Conservation (phyloP, 1,140 invertebrate species). For the Oncopodura yosiiana region DNA sequence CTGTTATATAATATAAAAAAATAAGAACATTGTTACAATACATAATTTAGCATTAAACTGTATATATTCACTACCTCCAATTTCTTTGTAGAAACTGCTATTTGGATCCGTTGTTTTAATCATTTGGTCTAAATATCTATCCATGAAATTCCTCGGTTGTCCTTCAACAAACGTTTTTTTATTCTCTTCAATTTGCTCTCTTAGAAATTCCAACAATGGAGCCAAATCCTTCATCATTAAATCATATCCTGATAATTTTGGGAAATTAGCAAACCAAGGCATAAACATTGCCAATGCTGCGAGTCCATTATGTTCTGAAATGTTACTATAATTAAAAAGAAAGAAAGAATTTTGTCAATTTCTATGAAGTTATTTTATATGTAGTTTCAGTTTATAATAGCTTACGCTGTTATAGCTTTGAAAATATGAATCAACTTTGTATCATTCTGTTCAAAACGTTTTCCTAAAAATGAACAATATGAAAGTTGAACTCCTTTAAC, state of each 20-base stretch:
- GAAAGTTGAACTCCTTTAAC: background rate
- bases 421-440: constrained; percentile 4
- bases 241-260: constrained; percentile 13
- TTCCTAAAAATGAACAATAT: background rate
- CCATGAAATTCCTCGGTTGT: constrained; percentile 19
- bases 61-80: constrained; percentile 16
- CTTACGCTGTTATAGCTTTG: constrained; percentile 6
- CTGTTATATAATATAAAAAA: too few species aligned
- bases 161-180: constrained; percentile 5
- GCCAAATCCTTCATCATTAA: constrained; percentile 16
- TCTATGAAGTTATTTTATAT: background rate
- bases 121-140: constrained; percentile 25
- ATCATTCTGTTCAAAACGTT: constrained; percentile 13
- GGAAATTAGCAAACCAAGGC: constrained; percentile 23
- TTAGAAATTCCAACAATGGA: constrained; percentile 7
- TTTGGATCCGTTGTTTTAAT: constrained; percentile 23
- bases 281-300: constrained; percentile 19
- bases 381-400: background rate
- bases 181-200: background rate
- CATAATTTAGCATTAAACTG: too few species aligned
- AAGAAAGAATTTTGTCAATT: background rate
- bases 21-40: too few species aligned
- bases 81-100: constrained; percentile 24
- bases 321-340: constrained; percentile 3
- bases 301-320: constrained; percentile 21